Conservation (phyloP, 2,797 vertebrate species). For the Apodemus agrarius region DNA sequence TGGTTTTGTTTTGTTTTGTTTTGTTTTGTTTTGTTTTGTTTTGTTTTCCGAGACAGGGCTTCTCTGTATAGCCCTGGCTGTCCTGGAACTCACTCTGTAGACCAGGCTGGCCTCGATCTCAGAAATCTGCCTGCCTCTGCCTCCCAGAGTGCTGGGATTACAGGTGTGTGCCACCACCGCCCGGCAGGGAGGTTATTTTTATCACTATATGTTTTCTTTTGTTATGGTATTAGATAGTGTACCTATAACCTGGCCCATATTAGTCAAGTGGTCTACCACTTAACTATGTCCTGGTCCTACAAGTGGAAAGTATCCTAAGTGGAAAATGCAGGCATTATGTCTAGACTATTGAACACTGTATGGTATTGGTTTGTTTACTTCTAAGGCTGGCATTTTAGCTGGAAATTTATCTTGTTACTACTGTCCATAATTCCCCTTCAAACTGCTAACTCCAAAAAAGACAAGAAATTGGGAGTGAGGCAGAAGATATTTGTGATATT, state of each 20-base stretch:
- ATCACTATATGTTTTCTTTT: neutral
- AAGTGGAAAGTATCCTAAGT: neutral
- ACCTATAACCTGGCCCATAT: neutral
- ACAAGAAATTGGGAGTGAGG: neutral
- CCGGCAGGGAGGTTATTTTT: too few relatives aligned
- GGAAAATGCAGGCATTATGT: neutral
- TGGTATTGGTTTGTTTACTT: neutral
- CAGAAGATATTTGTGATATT: neutral
- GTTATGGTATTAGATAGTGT: neutral
- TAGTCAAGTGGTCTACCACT: neutral
- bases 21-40: too few relatives aligned
- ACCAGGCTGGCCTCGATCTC: too few relatives aligned
- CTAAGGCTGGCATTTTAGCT: neutral
- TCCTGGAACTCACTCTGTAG: too few relatives aligned
- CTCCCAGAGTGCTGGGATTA: too few relatives aligned
- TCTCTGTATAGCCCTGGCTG: too few relatives aligned
- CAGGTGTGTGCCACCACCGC: too few relatives aligned
- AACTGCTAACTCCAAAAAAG: neutral
- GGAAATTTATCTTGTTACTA: neutral
- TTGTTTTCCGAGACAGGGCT: too few relatives aligned
- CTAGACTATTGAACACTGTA: neutral
- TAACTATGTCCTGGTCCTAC: neutral
- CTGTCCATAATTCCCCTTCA: neutral
- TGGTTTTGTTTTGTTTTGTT: too few relatives aligned
- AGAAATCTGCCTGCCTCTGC: too few relatives aligned